A percentile compares a stretch with the other conserved stretches of the same genome.
Evolutionary conservation across 2,797 vertebrate species (phyloP).

Genomic region (Euphonia xanthogaster): DNA sequence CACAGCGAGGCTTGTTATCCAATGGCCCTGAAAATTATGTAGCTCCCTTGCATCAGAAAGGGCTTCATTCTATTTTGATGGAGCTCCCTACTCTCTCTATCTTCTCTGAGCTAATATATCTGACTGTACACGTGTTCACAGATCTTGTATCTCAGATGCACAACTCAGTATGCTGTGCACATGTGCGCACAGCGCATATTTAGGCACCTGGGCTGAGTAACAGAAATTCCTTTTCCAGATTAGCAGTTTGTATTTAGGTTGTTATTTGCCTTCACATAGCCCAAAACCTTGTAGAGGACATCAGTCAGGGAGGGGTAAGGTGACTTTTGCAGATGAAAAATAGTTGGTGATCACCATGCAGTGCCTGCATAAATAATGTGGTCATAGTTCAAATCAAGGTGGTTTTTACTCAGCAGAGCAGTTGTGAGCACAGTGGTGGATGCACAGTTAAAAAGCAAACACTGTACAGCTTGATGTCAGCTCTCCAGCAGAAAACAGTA

Average conservation of each 20-base stretch:
- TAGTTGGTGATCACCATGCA: neutral
- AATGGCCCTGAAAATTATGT: neutral
- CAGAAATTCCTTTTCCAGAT: neutral
- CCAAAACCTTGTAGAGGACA: neutral
- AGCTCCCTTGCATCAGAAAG: neutral
- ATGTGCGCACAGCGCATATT: rapidly evolving
- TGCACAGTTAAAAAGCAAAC: neutral
- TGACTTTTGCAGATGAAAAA: neutral
- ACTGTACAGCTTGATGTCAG: neutral
- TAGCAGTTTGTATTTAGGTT: neutral
- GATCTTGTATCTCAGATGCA: rapidly evolving
- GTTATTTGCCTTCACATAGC: neutral
- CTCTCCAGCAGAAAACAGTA: neutral
- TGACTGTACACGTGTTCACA: rapidly evolving
- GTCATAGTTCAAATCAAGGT: neutral
- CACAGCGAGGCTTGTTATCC: neutral
- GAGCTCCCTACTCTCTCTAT: rapidly evolving
- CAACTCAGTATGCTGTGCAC: neutral
- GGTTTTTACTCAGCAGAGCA: neutral
- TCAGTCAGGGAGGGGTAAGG: neutral
- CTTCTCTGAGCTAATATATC: neutral
- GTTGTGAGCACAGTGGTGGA: neutral
- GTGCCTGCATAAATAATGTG: neutral
- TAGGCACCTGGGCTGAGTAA: neutral
- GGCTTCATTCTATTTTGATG: neutral